A percentile compares a stretch with the other conserved stretches of the same genome.
Conservation (phyloP, 2,797 vertebrate species). For the Hypotaenidia okinawae region DNA sequence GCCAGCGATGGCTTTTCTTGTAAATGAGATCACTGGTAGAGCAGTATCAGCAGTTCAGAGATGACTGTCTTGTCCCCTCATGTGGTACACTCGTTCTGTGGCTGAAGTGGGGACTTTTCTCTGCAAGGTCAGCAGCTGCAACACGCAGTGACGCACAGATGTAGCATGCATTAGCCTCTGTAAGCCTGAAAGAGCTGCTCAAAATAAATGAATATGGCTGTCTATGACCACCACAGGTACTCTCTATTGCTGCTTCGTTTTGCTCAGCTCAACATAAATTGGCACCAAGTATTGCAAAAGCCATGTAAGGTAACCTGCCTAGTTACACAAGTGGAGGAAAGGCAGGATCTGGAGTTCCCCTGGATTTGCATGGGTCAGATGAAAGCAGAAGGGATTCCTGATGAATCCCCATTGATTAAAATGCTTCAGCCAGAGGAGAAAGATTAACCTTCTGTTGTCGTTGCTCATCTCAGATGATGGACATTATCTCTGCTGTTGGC, state of each 20-base stretch:
- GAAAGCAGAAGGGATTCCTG: background rate
- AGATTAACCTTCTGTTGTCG: background rate
- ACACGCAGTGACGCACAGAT: background rate
- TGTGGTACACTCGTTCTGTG: background rate
- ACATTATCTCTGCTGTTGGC: background rate
- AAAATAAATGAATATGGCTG: background rate
- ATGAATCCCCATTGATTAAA: background rate
- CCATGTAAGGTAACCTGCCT: background rate
- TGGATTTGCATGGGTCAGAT: background rate
- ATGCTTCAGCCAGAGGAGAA: background rate
- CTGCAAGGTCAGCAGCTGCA: background rate
- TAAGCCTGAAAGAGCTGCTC: background rate
- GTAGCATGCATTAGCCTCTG: background rate
- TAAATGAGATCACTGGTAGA: background rate
- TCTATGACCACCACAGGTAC: background rate
- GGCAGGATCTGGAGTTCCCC: background rate
- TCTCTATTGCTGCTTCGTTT: background rate
- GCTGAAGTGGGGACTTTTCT: background rate
- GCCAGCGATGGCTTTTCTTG: background rate
- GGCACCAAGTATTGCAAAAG: background rate
- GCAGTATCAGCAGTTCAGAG: background rate
- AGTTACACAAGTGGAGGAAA: background rate
- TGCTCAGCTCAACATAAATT: background rate
- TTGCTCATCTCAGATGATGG: background rate
- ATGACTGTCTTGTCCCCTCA: background rate